Conservation (phyloP, 2,113 vertebrate genomes). For the Notechis scutatus region DNA sequence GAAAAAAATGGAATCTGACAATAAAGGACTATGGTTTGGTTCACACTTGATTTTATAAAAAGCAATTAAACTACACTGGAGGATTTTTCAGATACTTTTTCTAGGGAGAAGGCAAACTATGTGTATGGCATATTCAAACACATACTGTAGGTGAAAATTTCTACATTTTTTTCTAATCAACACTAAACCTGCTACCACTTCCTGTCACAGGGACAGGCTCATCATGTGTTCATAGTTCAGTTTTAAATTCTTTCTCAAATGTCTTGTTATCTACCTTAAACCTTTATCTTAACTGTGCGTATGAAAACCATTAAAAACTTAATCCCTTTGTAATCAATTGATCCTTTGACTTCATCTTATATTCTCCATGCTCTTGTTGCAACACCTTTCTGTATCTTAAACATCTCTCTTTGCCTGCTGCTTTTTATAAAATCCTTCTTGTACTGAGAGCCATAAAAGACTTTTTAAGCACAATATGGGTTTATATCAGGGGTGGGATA, state of each 20-base stretch:
- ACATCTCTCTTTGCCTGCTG: neutral
- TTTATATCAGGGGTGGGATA: neutral
- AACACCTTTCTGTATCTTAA: neutral
- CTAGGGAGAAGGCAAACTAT: neutral
- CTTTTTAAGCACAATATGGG: neutral
- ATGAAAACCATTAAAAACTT: neutral
- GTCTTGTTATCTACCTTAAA: neutral
- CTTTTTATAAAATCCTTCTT: neutral
- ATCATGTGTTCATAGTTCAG: neutral
- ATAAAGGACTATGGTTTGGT: neutral
- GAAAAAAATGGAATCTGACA: slow-evolving; percentile 34
- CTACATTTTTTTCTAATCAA: neutral
- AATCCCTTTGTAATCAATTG: neutral
- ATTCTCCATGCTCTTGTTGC: neutral
- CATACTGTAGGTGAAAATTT: neutral
- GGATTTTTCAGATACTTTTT: neutral
- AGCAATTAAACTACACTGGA: neutral
- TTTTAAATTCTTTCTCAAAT: neutral
- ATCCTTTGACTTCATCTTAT: neutral
- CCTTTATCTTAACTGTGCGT: neutral
- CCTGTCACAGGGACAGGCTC: neutral
- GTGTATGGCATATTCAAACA: neutral
- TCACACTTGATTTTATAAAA: neutral
- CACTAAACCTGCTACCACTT: neutral
- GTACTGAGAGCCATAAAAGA: neutral